Evolutionary conservation across 2,888 invertebrate genomes (phyloP).

Genomic region (Lasius fuliginosus): DNA sequence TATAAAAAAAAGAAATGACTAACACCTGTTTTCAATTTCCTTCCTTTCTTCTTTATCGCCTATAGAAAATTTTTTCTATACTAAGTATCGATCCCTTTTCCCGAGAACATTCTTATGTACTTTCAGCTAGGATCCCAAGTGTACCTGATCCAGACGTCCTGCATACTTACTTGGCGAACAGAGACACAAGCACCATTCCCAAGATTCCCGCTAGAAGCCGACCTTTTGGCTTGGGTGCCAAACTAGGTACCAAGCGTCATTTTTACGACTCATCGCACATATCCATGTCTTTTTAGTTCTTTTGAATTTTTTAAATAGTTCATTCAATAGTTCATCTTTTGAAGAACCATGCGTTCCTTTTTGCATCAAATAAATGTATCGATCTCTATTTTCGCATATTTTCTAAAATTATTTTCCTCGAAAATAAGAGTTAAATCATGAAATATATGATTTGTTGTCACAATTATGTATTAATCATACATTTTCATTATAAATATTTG

Average conservation of each 20-base stretch:
- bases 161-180: constrained; percentile 80
- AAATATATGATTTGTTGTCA: neutral
- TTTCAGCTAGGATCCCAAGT: constrained; percentile 81
- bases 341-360: neutral
- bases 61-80: constrained; percentile 50
- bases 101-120: constrained; percentile 55
- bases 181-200: constrained; percentile 71
- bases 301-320: constrained; percentile 33
- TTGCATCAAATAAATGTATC: neutral
- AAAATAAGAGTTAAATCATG: neutral
- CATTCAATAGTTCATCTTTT: neutral
- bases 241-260: constrained; percentile 78
- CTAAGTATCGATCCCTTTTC: constrained; percentile 63
- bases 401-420: neutral
- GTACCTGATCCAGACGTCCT: constrained; percentile 80
- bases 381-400: neutral
- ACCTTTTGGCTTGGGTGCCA: constrained; percentile 80
- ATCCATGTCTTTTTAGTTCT: constrained; percentile 31
- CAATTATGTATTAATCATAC: neutral
- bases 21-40: neutral
- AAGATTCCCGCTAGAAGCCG: constrained; percentile 77
- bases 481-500: neutral
- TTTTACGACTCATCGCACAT: constrained; percentile 53
- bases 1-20: constrained; percentile 15
- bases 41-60: constrained; percentile 26